Evolutionary conservation across 2,797 vertebrate genomes (phyloP), one percentile per base, ranked within the genome.

Genomic region (Hyperoplus immaculatus): DNA sequence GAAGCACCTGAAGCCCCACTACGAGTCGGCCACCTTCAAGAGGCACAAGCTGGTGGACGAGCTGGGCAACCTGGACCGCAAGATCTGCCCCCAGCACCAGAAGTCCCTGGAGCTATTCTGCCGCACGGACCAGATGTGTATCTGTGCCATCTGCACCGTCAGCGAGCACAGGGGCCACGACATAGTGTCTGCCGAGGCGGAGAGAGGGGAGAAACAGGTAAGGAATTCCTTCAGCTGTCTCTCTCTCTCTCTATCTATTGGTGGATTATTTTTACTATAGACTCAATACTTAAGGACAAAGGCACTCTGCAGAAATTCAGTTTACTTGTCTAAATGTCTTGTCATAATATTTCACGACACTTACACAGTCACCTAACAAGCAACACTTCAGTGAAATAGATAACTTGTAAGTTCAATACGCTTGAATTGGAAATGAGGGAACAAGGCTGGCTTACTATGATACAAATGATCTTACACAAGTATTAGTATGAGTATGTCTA

Each of bases 11-110:
- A 92, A 89, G 80, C 94, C 95, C 1, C 96, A 97, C 78, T 94
- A 93, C 0, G 93, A 96, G 57, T 96, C 95, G 1, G 89, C 92
- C 82, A 84, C 92, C 0, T 96, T 96, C 87, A 95, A 93, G 69
- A 90, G 93, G 79, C 95, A 96, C 91, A 95, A 95, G 91, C 91
- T 96, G 87, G 90, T 96, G 70, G 95, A 96, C 1, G 95, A 94
- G n/a, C 75, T 95, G 60, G 91, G 91, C 36, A 96, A 96, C 69
- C 86, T 96, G 81, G 93, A 96, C 90, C 83, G 92, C 87, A 94
- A 93, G 86, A 82, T 96, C 83, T 96, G 96, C 87, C 91, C 83
- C 0, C 95, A 96, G 89, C 96, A 96, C 82, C 93, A 93, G 82
- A 94, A 95, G 82, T 93, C 94, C 15, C 84, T 94, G 90, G 94